Percentiles rank a stretch among this genome's conserved stretches.
These are phyloP conservation scores for Pseudotriccus pelzelni DNA, from an alignment of 2,797 vertebrate species.

Conservation along the genomic window DNA sequence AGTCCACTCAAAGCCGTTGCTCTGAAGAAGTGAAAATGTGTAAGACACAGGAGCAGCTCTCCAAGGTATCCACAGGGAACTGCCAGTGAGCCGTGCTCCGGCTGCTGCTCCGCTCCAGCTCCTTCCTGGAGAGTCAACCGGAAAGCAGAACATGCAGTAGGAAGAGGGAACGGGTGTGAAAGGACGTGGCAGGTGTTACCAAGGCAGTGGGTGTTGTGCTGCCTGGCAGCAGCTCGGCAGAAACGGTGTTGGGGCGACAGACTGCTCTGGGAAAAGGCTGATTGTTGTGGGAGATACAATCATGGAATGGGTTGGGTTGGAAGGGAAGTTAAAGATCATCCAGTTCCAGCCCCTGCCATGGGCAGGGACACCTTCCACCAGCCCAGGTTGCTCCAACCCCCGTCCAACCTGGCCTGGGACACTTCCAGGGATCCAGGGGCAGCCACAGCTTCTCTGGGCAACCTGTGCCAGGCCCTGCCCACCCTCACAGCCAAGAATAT, in stretches of 20 bases:
- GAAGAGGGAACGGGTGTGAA: not conserved
- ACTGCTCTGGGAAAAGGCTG: not conserved
- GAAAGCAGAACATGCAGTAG: not conserved
- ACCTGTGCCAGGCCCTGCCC: not conserved
- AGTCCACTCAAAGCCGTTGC: not conserved
- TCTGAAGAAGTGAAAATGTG: not conserved
- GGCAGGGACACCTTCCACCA: not conserved
- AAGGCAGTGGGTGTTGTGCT: accelerated
- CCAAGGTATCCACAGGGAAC: not conserved
- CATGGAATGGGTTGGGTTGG: not conserved
- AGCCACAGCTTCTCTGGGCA: not conserved
- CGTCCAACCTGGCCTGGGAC: not conserved
- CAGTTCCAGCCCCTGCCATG: not conserved
- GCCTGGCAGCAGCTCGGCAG: not conserved
- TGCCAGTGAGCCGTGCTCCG: not conserved
- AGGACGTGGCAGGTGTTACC: not conserved
- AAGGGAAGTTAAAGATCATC: not conserved
- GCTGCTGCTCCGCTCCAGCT: not conserved
- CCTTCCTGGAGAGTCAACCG: not conserved
- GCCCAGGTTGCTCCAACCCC: not conserved
- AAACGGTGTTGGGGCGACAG: accelerated
- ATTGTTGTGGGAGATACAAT: not conserved
- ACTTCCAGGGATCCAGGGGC: not conserved
- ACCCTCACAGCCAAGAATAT: accelerated
- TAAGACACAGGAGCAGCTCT: not conserved